Conservation (phyloP, 1,140 invertebrate genomes). For the Bombus huntii region DNA sequence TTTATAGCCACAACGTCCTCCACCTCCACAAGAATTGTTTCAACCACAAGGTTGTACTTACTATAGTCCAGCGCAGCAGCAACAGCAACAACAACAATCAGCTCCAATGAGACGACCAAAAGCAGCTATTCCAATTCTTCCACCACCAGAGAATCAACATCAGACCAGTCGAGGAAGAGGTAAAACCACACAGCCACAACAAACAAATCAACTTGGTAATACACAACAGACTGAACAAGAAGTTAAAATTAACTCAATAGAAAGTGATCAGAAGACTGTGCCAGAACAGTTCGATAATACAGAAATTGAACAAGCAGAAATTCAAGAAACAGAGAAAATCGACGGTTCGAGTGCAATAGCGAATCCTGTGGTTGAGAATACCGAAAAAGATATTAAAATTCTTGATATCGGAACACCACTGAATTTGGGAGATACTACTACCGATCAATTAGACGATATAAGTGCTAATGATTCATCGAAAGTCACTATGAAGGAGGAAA, state of each 20-base stretch:
- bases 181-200: constrained; percentile 62
- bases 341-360: constrained; percentile 32
- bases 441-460: constrained; percentile 37
- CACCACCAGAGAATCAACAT: constrained; percentile 82
- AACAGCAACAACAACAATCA: constrained; percentile 79
- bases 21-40: constrained; percentile 83
- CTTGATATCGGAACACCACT: constrained; percentile 5
- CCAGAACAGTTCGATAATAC: constrained; percentile 60
- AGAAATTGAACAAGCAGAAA: constrained; percentile 36
- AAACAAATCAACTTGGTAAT: constrained; percentile 48
- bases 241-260: constrained; percentile 25
- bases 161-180: constrained; percentile 67
- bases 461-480: constrained; percentile 44
- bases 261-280: constrained; percentile 55
- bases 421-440: constrained; percentile 2
- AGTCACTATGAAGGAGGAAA: constrained; percentile 45
- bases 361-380: constrained; percentile 20
- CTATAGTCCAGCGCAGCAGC: constrained; percentile 81
- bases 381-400: constrained; percentile 14
- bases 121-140: constrained; percentile 85
- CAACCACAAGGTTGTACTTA: constrained; percentile 85
- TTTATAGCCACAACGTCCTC: constrained; percentile 74
- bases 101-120: constrained; percentile 83
- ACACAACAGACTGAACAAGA: constrained; percentile 52
- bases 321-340: constrained; percentile 23